Percentiles rank a stretch among this genome's conserved stretches.
phyloP scores from a whole-genome alignment of 2,888 invertebrate genomes.

The Phlogophora meticulosa region DNA sequence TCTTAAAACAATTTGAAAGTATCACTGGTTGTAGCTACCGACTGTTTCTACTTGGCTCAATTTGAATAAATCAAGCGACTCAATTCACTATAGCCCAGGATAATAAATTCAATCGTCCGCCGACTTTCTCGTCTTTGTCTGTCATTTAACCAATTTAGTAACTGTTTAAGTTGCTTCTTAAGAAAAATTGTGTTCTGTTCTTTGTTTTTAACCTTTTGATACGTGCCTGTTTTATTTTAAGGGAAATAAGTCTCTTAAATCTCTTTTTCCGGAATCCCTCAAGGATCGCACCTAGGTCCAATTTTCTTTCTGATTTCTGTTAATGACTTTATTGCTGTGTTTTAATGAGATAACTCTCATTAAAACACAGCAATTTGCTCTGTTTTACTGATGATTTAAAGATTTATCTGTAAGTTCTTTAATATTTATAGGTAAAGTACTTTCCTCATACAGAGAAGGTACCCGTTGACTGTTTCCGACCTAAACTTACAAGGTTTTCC shows the following conservation, averaged over 20 bases:
- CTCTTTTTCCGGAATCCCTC: background rate
- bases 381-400: no score
- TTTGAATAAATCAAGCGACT: slow-evolving; percentile 56
- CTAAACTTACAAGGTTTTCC: no score
- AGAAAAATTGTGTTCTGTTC: slow-evolving; percentile 25
- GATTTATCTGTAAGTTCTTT: no score
- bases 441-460: no score
- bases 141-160: slow-evolving; percentile 46
- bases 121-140: slow-evolving; percentile 46
- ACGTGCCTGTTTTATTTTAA: background rate
- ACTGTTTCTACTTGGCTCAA: slow-evolving; percentile 51
- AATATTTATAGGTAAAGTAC: no score
- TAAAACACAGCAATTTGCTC: no score
- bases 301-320: no score
- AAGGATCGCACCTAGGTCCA: no score
- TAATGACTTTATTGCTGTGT: no score
- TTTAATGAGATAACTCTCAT: no score
- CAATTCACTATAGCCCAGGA: slow-evolving; percentile 54
- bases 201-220: slow-evolving; percentile 30
- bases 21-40: slow-evolving; percentile 23
- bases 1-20: slow-evolving; percentile 40
- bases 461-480: no score
- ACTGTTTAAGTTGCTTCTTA: slow-evolving; percentile 32
- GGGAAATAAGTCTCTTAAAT: background rate
- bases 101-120: slow-evolving; percentile 57